A percentile compares a stretch with the other conserved stretches of the same genome.
phyloP scores from a whole-genome alignment of 2,888 invertebrate species.

The Amblyjoppa proteus region DNA sequence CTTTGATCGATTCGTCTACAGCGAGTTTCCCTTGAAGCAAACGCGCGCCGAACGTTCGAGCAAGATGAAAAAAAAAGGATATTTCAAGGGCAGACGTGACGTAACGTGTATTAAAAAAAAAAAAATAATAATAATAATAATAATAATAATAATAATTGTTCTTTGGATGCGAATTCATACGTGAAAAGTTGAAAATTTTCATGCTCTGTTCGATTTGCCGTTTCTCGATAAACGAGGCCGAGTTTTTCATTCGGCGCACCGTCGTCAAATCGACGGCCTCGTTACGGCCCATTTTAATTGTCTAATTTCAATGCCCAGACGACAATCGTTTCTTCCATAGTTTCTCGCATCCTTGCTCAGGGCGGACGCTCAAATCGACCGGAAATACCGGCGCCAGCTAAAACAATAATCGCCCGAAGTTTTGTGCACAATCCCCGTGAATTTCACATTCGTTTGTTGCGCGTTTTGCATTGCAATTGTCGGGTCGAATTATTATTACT shows the following conservation, averaged over 20 bases:
- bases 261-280: not conserved
- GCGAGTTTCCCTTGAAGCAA: not conserved
- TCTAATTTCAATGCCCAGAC: not conserved
- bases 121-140: too few relatives aligned
- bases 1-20: not conserved
- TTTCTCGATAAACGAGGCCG: not conserved
- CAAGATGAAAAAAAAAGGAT: not conserved
- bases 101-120: too few relatives aligned
- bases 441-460: not conserved
- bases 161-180: not conserved
- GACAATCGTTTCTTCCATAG: not conserved
- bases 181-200: not conserved
- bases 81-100: not conserved
- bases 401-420: not conserved
- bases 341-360: not conserved
- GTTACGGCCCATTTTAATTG: not conserved
- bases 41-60: not conserved
- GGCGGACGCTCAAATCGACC: not conserved
- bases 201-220: not conserved
- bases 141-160: too few relatives aligned
- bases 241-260: not conserved
- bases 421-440: not conserved
- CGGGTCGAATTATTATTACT: constrained; percentile 3
- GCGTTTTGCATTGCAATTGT: not conserved
- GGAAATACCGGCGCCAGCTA: not conserved